A percentile compares a stretch with the other conserved stretches of the same genome.
phyloP scores from a whole-genome alignment of 2,113 vertebrate species.

The Scatophagus argus region DNA sequence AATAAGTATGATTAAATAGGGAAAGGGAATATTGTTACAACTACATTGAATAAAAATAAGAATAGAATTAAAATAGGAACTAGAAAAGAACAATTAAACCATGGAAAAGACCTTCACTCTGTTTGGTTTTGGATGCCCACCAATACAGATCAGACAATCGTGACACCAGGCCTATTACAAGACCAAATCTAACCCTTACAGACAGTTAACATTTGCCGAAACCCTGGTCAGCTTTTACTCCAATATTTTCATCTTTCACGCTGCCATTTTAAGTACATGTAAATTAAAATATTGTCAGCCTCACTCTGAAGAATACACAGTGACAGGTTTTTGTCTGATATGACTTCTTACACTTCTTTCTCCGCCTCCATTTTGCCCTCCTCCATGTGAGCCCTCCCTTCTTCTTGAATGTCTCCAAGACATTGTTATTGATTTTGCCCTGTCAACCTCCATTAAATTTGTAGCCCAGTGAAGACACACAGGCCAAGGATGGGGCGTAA shows the following conservation, averaged over 20 bases:
- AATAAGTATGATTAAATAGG: neutral
- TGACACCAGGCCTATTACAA: neutral
- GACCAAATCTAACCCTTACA: neutral
- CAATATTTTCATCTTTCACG: neutral
- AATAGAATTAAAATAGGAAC: neutral
- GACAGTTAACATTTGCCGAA: neutral
- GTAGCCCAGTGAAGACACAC: slow-evolving; percentile 41
- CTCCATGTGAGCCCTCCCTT: neutral
- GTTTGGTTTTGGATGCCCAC: neutral
- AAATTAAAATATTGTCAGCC: neutral
- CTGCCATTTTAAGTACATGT: neutral
- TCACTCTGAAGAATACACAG: neutral
- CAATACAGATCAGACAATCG: neutral
- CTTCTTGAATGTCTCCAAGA: slow-evolving; percentile 24
- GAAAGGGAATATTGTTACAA: too few relatives aligned
- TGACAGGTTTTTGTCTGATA: neutral
- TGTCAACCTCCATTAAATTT: slow-evolving; percentile 65
- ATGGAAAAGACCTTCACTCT: neutral
- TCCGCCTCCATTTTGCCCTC: neutral
- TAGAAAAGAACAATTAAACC: neutral
- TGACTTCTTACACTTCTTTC: neutral
- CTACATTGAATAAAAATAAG: too few relatives aligned
- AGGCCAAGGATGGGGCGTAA: slow-evolving; percentile 24
- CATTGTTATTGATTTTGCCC: slow-evolving; percentile 60
- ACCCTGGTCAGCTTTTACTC: too few relatives aligned